Evolutionary conservation across 2,797 vertebrate species (phyloP), one percentile per base, ranked within the genome.

Genomic region (Tamandua tetradactyla): DNA sequence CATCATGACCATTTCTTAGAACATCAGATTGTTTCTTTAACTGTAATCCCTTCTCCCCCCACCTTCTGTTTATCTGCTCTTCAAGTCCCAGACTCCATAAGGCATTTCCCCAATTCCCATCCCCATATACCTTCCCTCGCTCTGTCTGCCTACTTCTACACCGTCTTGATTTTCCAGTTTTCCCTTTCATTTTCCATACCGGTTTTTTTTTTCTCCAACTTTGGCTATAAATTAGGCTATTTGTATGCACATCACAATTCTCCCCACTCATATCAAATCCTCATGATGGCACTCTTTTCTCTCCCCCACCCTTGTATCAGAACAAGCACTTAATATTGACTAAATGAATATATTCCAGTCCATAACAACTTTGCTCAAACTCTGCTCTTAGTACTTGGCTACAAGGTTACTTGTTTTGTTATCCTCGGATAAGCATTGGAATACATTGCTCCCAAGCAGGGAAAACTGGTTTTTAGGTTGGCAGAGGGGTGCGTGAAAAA

Each of bases 1-100:
- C n/a, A n/a, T n/a, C n/a, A n/a, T n/a, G n/a, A n/a, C n/a, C n/a
- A n/a, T n/a, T n/a, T n/a, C n/a, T n/a, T n/a, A n/a, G n/a, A n/a
- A n/a, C n/a, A n/a, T 93, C 76, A 87, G 64, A 69, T 44, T 79
- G 35, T 81, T 75, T 79, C n/a, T 81, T 62, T 57, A 86, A 75
- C 25, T 57, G 22, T 44, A 76, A 71, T 78, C 71, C 23, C 17
- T 37, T 49, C 42, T 68, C 78, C 1, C 1, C 20, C n/a, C n/a
- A n/a, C n/a, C n/a, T 7, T 78, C 62, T 57, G 37, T 92, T 57
- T 66, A 49, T 59, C 75, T 82, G 40, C 35, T 47, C 47, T 79
- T 72, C 30, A 44, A 84, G 52, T 35, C 15, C 27, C 49, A 76
- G 49, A 69, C 30, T 52, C 11, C 40, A 59, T n/a, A 57, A 61